Evolutionary conservation across 2,113 vertebrate species (phyloP), one percentile per base, ranked within the genome.

Genomic region (Stigmatopora argus): DNA sequence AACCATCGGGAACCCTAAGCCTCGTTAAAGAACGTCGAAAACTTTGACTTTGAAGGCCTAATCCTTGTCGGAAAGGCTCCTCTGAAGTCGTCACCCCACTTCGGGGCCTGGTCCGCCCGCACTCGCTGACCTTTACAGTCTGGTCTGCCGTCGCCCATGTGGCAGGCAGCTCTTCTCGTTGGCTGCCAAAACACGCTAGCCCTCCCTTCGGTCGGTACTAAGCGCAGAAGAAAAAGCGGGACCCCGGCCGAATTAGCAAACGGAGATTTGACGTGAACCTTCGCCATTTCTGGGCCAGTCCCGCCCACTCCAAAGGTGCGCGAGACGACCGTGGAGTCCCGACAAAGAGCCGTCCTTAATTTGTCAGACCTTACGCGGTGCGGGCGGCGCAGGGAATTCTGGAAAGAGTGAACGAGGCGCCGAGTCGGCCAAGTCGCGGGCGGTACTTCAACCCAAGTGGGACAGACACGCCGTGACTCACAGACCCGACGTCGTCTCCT

Each of bases 161-260:
- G 83, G 81, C 77, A 63, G 14, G 69, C 86, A 87, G 84, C 69
- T 77, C 65, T 66, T 67, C 62, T 3, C 68, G 59, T 78, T 82
- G 85, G 80, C 77, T 74, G 65, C 31, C 51, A 18, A 18, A 49
- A 49, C 3, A 51, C 1, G 18, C 48, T 0, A n/a, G 18, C 2
- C n/a, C 26, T 31, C 26, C 26, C 26, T 31, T 31, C 3, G 26
- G 48, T 7, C 48, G 48, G 48, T 18, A 17, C 48, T 4, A 7
- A 5, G 48, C 47, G 14, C 15, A 18, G 18, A 17, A 5, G 18
- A 17, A 15, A 6, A 18, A 15, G 7, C n/a, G n/a, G 47, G 17
- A n/a, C 2, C 6, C 14, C 6, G 17, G 5, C 7, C 3, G 47
- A 15, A 48, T 15, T 17, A 5, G 48, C 7, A 49, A 49, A 11